Conservation (phyloP, 2,888 invertebrate genomes). For the Lasioglossum oenotherae region DNA sequence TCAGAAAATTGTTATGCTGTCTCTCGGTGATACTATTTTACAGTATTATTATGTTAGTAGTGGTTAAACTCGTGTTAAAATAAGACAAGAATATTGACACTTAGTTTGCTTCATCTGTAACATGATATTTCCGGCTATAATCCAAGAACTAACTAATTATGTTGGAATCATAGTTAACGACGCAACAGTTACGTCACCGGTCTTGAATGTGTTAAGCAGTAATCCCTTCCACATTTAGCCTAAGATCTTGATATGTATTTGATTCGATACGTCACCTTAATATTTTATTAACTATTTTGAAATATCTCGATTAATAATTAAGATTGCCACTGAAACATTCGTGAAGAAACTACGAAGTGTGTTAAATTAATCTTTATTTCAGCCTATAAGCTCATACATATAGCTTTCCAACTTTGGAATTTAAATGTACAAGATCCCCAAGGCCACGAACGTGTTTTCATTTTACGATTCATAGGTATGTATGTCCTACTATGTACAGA, state of each 20-base stretch:
- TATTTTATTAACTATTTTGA: background rate
- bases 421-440: background rate
- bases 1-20: background rate
- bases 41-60: too few species aligned
- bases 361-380: background rate
- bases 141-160: background rate
- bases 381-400: background rate
- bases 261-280: background rate
- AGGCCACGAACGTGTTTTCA: background rate
- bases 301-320: background rate
- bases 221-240: background rate
- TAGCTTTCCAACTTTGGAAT: background rate
- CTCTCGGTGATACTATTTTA: too few species aligned
- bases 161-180: background rate
- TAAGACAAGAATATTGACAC: background rate
- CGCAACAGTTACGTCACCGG: background rate
- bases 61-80: too few species aligned
- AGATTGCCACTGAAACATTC: background rate
- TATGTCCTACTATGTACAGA: background rate
- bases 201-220: background rate
- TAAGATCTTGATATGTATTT: background rate
- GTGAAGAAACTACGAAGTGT: background rate
- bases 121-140: background rate
- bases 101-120: too few species aligned
- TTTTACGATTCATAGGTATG: background rate